Conservation (phyloP, 2,888 invertebrate species). For the Cyclophora punctaria region DNA sequence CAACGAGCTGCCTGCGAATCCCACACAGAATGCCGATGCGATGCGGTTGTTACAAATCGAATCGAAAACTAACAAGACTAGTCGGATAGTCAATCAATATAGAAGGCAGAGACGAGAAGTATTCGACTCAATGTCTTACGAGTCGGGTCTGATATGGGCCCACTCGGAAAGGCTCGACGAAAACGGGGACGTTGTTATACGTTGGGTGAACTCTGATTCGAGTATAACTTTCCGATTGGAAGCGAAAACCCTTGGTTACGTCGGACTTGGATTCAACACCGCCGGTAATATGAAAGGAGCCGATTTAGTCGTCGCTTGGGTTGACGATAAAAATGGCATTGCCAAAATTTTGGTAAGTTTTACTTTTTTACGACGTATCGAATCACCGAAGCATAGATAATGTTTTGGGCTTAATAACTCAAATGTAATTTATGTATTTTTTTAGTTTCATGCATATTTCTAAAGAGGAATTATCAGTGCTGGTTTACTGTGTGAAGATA, state of each 20-base stretch:
- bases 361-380: too few relatives aligned
- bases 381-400: too few relatives aligned
- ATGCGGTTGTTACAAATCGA: slow-evolving; percentile 44
- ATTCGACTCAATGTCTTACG: slow-evolving; percentile 62
- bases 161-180: slow-evolving; percentile 74
- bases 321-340: slow-evolving; percentile 79
- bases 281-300: slow-evolving; percentile 86
- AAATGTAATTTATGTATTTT: too few relatives aligned
- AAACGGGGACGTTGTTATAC: slow-evolving; percentile 71
- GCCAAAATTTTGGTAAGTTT: slow-evolving; percentile 86
- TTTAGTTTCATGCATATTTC: neutral
- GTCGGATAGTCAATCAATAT: slow-evolving; percentile 56
- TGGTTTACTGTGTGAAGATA: slow-evolving; percentile 16
- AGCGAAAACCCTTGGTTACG: slow-evolving; percentile 88
- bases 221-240: slow-evolving; percentile 89
- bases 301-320: slow-evolving; percentile 93
- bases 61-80: slow-evolving; percentile 52
- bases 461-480: neutral
- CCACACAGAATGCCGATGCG: slow-evolving; percentile 44
- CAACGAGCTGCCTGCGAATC: slow-evolving; percentile 50
- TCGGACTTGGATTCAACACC: slow-evolving; percentile 90
- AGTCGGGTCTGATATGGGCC: slow-evolving; percentile 71
- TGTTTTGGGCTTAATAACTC: too few relatives aligned
- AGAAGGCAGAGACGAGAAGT: slow-evolving; percentile 54
- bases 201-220: slow-evolving; percentile 85